Evolutionary conservation across 2,888 invertebrate species (phyloP).

Genomic region (Lumbricus terrestris): DNA sequence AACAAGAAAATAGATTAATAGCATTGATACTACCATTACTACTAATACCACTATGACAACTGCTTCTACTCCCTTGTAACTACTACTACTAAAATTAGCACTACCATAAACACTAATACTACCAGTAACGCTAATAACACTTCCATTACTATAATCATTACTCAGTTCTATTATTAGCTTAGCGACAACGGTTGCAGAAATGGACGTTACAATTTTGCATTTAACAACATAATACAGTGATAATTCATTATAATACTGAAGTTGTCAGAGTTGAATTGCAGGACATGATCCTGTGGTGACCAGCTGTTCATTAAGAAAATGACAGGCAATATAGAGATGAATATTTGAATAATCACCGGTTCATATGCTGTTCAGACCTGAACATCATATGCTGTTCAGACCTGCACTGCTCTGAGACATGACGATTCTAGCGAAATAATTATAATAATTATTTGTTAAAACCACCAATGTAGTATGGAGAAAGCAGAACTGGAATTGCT

Average conservation of each 20-base stretch:
- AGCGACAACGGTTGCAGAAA: not conserved
- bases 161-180: not conserved
- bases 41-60: constrained; percentile 8
- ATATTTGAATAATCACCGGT: no score
- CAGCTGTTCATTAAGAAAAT: not conserved
- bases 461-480: not conserved
- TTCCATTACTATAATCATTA: not conserved
- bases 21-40: not conserved
- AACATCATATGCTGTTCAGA: no score
- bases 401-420: not conserved
- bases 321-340: not conserved
- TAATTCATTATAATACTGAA: no score
- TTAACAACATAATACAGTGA: no score
- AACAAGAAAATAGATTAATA: not conserved
- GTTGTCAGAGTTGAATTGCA: not conserved
- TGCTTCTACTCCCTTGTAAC: no score
- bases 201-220: not conserved
- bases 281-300: not conserved
- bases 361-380: no score
- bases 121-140: not conserved
- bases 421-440: not conserved
- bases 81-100: constrained; percentile 11
- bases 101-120: not conserved
- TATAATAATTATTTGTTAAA: not conserved
- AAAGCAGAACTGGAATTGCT: not conserved